Percentiles rank a stretch among this genome's conserved stretches.
phyloP scores from a whole-genome alignment of 1,140 invertebrate genomes.

The Heterodera carotae region DNA sequence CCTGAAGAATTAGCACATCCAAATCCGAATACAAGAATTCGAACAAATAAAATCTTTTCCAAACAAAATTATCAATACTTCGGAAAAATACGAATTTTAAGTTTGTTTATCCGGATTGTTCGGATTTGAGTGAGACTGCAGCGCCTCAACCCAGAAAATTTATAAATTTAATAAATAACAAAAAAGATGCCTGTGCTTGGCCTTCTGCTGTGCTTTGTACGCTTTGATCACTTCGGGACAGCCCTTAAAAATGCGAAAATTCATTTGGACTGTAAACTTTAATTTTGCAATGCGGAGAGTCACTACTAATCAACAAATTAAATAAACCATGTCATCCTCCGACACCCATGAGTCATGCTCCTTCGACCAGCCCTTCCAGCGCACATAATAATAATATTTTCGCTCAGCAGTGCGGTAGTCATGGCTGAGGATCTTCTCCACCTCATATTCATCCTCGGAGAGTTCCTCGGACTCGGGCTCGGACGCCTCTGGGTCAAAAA shows the following conservation, averaged over 20 bases:
- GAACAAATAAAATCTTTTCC: too few species aligned
- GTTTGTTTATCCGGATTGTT: too few species aligned
- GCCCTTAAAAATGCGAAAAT: too few species aligned
- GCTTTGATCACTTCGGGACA: conserved; percentile 7
- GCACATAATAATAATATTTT: conserved; percentile 16
- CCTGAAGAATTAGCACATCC: too few species aligned
- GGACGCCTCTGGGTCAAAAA: conserved; percentile 17
- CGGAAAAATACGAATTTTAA: neutral
- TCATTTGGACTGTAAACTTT: too few species aligned
- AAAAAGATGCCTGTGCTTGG: neutral
- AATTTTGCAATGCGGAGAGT: too few species aligned
- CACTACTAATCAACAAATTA: too few species aligned
- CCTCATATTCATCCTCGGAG: conserved; percentile 25
- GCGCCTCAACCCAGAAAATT: too few species aligned
- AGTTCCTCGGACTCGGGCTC: neutral
- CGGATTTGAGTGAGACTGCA: too few species aligned
- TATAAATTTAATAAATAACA: too few species aligned
- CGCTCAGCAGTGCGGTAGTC: conserved; percentile 11
- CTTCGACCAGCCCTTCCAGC: conserved; percentile 18
- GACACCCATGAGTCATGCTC: conserved; percentile 4
- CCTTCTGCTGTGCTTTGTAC: conserved; percentile 11
- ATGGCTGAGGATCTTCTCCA: conserved; percentile 22
- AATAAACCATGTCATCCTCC: conserved; percentile 21
- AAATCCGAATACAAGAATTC: too few species aligned
- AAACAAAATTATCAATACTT: too few species aligned